Evolutionary conservation across 2,888 invertebrate species (phyloP).

Genomic region (Girardia tigrina): DNA sequence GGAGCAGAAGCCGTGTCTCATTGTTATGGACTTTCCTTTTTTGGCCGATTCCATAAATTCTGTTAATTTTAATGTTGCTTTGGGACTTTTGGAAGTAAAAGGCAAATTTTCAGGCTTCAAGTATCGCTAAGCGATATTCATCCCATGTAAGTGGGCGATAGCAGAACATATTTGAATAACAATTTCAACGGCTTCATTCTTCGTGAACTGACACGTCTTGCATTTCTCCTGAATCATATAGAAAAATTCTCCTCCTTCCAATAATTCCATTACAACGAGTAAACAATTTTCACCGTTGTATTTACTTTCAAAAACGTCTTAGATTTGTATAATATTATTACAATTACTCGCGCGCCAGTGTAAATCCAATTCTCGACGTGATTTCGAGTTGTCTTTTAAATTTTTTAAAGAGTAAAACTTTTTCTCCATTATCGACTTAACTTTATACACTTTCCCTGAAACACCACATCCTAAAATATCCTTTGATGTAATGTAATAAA

Average conservation of each 20-base stretch:
- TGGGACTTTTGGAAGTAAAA: constrained; percentile 59
- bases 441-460: not conserved
- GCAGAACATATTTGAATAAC: constrained; percentile 91
- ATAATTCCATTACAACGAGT: constrained; percentile 97
- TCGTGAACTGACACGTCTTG: constrained; percentile 88
- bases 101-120: constrained; percentile 84
- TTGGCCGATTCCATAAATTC: no score
- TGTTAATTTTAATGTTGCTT: constrained; percentile 81
- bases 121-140: constrained; percentile 88
- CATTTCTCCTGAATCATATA: constrained; percentile 84
- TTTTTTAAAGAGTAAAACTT: constrained; percentile 20
- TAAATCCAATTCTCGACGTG: constrained; percentile 34
- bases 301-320: constrained; percentile 35
- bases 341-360: constrained; percentile 31
- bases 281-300: constrained; percentile 70
- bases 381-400: constrained; percentile 27
- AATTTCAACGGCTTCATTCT: constrained; percentile 82
- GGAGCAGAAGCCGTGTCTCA: no score
- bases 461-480: not conserved
- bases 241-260: constrained; percentile 95
- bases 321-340: constrained; percentile 35
- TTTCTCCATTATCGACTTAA: not conserved
- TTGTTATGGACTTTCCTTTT: no score
- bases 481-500: not conserved
- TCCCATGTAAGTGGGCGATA: constrained; percentile 76